phyloP scores from a whole-genome alignment of 1,140 invertebrate species.

The Drosophila nasuta region DNA sequence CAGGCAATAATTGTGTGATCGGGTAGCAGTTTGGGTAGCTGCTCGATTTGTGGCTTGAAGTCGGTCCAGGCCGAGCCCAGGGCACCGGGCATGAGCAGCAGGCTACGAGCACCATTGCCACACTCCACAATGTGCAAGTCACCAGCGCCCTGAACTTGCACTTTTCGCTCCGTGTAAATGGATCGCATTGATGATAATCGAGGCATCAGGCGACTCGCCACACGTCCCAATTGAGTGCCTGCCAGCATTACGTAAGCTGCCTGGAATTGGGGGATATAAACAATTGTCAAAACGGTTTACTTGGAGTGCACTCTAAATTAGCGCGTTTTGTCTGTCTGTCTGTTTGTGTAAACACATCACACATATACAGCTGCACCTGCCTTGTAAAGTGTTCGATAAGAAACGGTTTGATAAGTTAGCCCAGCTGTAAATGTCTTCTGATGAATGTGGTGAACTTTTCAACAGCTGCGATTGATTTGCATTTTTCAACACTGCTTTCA shows the following conservation, averaged over 20 bases:
- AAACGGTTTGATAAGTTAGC: slow-evolving; percentile 4
- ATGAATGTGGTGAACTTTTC: slow-evolving; percentile 1
- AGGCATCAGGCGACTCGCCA: slow-evolving; percentile 17
- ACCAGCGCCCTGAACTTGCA: slow-evolving; percentile 86
- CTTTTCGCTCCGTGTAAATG: slow-evolving; percentile 85
- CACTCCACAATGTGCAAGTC: slow-evolving; percentile 90
- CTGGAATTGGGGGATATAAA: slow-evolving; percentile 42
- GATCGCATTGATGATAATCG: slow-evolving; percentile 15
- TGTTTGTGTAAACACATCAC: slow-evolving; percentile 34
- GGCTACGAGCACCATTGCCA: slow-evolving; percentile 88
- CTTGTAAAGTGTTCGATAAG: slow-evolving; percentile 47
- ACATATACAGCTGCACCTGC: slow-evolving; percentile 16
- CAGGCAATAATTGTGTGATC: slow-evolving; percentile 92
- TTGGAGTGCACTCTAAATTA: slow-evolving; percentile 55
- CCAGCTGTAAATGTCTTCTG: slow-evolving; percentile 19
- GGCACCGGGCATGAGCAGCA: slow-evolving; percentile 92
- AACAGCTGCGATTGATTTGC: not conserved
- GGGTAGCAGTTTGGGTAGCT: slow-evolving; percentile 87
- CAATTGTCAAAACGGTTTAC: slow-evolving; percentile 17
- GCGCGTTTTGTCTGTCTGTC: slow-evolving; percentile 10
- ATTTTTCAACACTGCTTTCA: slow-evolving; percentile 28
- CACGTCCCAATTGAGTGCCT: slow-evolving; percentile 24
- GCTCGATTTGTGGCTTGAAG: slow-evolving; percentile 92
- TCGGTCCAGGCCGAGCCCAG: slow-evolving; percentile 92
- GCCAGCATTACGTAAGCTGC: slow-evolving; percentile 65